Evolutionary conservation across 2,113 vertebrate species (phyloP), one percentile per base, ranked within the genome.

Genomic region (Rhegmatorhina hoffmannsi): DNA sequence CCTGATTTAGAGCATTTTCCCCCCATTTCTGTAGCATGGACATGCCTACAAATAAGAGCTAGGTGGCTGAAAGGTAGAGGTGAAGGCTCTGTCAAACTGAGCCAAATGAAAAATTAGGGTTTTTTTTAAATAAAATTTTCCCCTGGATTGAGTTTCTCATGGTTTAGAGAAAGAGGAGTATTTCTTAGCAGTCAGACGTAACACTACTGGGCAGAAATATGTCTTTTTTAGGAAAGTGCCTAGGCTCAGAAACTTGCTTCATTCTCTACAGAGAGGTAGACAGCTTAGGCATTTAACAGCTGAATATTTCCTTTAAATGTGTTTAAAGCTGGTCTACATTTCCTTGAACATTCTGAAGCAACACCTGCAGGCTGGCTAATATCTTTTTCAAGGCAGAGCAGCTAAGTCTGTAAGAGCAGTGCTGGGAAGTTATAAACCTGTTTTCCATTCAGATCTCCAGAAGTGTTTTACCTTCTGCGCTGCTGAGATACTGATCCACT

Each of bases 401-500:
- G 55, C 68, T 74, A 26, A 60, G 55, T 11, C 36, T 72, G 31
- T 12, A 43, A 11, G 40, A 64, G 11, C 0, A 0, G 12, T 25
- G 50, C 79, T 43, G 83, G 21, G 52, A 46, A 58, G 40, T 21
- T n/a, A 12, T 5, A 43, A 58, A 88, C 40, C 47, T 67, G 31
- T 29, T 81, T 44, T 28, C 62, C 16, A 1, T 5, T 46, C 43
- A 69, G 5, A 28, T 13, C 17, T 56, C 58, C 52, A 0, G 0
- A 11, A 9, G 3, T 17, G 66, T 23, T 49, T 40, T 15, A 49
- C 24, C 14, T 17, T 14, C 58, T 43, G 62, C 47, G 14, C 52
- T 6, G 5, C 21, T 58, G 67, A 84, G 87, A 73, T 11, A 10
- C 82, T 73, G 80, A 89, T 53, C 89, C 69, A 4, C 29, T 78